Conservation (phyloP, 2,113 vertebrate genomes). For the Lanius collurio region DNA sequence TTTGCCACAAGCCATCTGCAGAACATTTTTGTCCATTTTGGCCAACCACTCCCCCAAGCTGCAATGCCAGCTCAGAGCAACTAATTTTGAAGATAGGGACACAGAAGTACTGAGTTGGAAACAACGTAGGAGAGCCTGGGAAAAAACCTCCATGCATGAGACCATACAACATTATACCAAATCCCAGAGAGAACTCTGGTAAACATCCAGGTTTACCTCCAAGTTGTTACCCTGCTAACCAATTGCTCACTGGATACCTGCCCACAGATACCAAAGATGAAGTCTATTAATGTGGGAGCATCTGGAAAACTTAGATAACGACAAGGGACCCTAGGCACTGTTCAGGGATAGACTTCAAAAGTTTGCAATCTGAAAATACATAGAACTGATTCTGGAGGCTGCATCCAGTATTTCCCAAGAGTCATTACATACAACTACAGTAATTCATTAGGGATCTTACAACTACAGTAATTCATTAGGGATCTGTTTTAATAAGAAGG, state of each 20-base stretch:
- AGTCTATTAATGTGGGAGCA: neutral
- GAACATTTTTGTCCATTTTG: neutral
- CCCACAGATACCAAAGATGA: neutral
- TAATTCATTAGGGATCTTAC: slow-evolving; percentile 20
- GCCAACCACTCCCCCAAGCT: neutral
- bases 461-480: slow-evolving; percentile 23
- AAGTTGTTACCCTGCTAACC: neutral
- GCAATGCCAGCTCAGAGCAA: neutral
- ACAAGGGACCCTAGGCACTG: neutral
- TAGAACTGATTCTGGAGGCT: neutral
- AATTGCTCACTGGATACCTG: neutral
- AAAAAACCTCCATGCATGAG: neutral
- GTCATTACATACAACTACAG: neutral
- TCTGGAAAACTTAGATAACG: neutral
- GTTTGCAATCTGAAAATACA: neutral
- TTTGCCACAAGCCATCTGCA: neutral
- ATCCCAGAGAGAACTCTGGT: neutral
- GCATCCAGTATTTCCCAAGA: neutral
- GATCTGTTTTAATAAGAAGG: slow-evolving; percentile 23
- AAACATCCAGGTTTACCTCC: neutral
- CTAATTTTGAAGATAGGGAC: neutral
- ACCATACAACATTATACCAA: neutral
- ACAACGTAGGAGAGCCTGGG: neutral
- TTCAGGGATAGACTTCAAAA: neutral
- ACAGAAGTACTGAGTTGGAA: neutral